Base-by-base conservation (phyloP, 92 coral and sea anemone species). In the Blastomussa wellsi region DNA sequence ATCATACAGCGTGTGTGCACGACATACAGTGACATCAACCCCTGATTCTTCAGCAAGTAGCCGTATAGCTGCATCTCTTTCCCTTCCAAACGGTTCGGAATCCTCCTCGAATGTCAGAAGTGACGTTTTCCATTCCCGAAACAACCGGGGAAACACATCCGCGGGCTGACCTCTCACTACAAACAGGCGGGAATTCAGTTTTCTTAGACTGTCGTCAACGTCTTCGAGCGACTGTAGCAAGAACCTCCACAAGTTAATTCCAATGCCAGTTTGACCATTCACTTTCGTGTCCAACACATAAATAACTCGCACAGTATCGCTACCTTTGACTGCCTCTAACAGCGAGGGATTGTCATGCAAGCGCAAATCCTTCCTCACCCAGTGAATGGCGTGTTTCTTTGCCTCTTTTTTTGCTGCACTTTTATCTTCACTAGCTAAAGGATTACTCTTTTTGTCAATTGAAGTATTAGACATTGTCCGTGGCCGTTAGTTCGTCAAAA, bases 341-440 rank as follows among this genome's bases (percentile, higher is more conserved):
- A 95, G 93, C 72, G 98, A 96, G 20, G 98, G 98, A 32, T 95
- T 95, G 81, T 95, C 98, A 75, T 95, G 98, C 53, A 95, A 86
- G 26, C 98, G 94, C 12, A 95, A 91, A 72, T 90, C 98, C 82
- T 95, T 95, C 55, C 96, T 90, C 48, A 92, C 85, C 98, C 98
- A 95, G 81, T 95, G 96, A 78, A 95, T 88, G 20, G 95, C 89
- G 67, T 90, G 91, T 85, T 68, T 85, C 16, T 12, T 79, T 42
- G 53, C 59, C 4, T 39, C 73, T 2, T 26, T 74, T 74, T 51
- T 71, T n/a, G 28, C 69, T 37, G 51, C 44, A 42, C 65, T 52
- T 35, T 37, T 71, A 0, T 81, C 77, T 22, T 33, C 68, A n/a
- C 67, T 28, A 81, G 1, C 67, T 37, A 37, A 53, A 24, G 53